A percentile compares a stretch with the other conserved stretches of the same genome.
Evolutionary conservation across 2,888 invertebrate genomes (phyloP).

Genomic region (Heterodera filipjevi): DNA sequence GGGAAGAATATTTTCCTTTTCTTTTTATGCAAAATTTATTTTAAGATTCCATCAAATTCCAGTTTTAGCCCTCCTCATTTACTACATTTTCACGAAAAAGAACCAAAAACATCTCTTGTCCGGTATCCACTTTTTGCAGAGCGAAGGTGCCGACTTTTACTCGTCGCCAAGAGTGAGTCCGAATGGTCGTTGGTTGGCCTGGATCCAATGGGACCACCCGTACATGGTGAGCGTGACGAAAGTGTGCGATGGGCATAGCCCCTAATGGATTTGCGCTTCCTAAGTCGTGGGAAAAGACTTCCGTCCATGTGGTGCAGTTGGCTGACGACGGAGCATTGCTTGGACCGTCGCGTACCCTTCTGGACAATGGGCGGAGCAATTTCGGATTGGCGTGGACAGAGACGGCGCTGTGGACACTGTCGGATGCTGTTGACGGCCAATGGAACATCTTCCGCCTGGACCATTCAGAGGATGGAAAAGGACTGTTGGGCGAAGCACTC

Average conservation of each 20-base stretch:
- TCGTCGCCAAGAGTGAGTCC: constrained; percentile 66
- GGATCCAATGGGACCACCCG: constrained; percentile 68
- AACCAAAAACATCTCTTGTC: too few species aligned
- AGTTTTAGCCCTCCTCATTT: constrained; percentile 9
- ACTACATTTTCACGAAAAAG: too few species aligned
- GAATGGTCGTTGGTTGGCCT: constrained; percentile 66
- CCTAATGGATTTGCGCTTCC: too few species aligned
- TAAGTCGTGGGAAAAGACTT: constrained; percentile 68
- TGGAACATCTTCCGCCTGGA: constrained; percentile 28
- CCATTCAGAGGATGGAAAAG: background rate
- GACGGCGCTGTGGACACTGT: background rate
- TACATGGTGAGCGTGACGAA: constrained; percentile 66
- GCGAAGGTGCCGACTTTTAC: constrained; percentile 67
- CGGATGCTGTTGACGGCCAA: constrained; percentile 25
- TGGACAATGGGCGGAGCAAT: constrained; percentile 41
- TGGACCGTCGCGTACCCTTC: constrained; percentile 46
- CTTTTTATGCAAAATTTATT: too few species aligned
- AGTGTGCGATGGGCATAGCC: too few species aligned
- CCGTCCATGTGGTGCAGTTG: constrained; percentile 63
- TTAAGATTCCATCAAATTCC: background rate
- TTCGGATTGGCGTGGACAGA: constrained; percentile 56
- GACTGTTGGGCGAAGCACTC: background rate
- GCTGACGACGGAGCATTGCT: constrained; percentile 14
- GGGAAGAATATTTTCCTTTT: too few species aligned
- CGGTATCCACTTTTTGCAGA: too few species aligned